Evolutionary conservation across 1,140 invertebrate species (phyloP).

Genomic region (Drosophila busckii): DNA sequence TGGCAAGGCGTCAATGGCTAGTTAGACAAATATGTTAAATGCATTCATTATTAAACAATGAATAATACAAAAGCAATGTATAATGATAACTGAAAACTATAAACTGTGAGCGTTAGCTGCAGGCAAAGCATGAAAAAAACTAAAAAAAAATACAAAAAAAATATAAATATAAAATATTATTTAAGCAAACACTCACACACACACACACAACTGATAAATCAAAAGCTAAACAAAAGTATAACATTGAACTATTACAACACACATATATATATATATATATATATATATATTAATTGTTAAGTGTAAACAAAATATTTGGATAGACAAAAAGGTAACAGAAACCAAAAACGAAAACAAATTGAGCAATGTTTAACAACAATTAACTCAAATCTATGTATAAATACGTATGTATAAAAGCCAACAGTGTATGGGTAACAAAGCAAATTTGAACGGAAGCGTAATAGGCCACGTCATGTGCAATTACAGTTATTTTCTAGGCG

Average conservation of each 20-base stretch:
- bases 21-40: conserved; percentile 77
- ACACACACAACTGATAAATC: conserved; percentile 63
- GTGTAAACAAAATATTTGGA: conserved; percentile 77
- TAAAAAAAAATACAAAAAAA: conserved; percentile 32
- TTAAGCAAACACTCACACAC: conserved; percentile 18
- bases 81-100: no score
- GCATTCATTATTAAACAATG: conserved; percentile 22
- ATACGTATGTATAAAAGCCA: conserved; percentile 35
- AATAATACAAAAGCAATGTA: no score
- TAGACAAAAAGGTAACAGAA: conserved; percentile 31
- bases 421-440: conserved; percentile 15
- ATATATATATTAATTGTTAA: no score
- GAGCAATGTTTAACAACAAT: conserved; percentile 47
- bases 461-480: conserved; percentile 73
- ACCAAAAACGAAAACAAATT: conserved; percentile 29
- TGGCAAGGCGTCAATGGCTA: conserved; percentile 62
- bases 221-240: conserved; percentile 63
- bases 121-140: conserved; percentile 49
- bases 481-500: conserved; percentile 68
- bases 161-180: conserved; percentile 39
- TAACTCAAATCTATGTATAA: conserved; percentile 47
- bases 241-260: conserved; percentile 73
- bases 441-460: conserved; percentile 5
- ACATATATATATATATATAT: conserved; percentile 63
- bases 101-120: no score